Evolutionary conservation across 2,888 invertebrate species (phyloP).

Genomic region (Nomada flava): DNA sequence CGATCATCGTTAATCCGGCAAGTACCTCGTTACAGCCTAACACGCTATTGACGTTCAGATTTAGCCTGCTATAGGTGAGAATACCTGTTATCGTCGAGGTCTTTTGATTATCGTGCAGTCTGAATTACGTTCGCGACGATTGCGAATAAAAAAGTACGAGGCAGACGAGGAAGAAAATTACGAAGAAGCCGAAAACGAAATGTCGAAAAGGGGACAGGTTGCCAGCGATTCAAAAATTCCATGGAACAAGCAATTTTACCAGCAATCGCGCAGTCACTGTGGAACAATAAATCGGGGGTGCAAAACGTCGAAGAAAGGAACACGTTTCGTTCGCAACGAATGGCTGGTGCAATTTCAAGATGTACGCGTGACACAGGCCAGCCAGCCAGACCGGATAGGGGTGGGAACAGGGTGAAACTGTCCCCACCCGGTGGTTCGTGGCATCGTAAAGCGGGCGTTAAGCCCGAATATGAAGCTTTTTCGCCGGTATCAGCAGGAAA

Average conservation of each 20-base stretch:
- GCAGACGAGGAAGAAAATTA: no score
- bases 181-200: neutral
- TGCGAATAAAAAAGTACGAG: no score
- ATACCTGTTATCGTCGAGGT: conserved; percentile 37
- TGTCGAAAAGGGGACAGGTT: neutral
- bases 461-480: conserved; percentile 74
- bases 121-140: no score
- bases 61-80: conserved; percentile 20
- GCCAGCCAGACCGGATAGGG: neutral
- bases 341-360: conserved; percentile 57
- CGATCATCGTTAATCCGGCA: conserved; percentile 35
- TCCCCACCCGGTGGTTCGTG: conserved; percentile 53
- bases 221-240: neutral
- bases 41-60: conserved; percentile 33
- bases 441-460: conserved; percentile 65
- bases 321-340: conserved; percentile 35
- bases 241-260: conserved; percentile 9
- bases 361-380: conserved; percentile 24
- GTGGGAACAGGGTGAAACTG: conserved; percentile 24
- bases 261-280: neutral
- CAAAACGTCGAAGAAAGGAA: neutral
- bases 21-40: conserved; percentile 35
- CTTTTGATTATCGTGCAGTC: conserved; percentile 18
- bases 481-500: conserved; percentile 72
- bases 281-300: neutral